These are phyloP conservation scores for Cataglyphis livida DNA, from an alignment of 2,888 invertebrate species.

Conservation along the genomic window DNA sequence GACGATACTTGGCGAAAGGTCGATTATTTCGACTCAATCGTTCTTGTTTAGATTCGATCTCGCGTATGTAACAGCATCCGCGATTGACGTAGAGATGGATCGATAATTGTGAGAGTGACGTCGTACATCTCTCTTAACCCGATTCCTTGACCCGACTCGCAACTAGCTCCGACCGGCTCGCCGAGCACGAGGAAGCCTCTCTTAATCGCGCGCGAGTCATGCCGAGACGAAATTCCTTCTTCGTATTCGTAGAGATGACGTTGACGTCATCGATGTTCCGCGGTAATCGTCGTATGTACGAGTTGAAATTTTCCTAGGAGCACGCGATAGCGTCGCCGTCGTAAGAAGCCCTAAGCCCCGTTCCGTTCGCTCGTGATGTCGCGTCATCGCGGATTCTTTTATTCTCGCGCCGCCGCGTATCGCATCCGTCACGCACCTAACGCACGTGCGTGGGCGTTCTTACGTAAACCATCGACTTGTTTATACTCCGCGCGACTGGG, in stretches of 20 bases:
- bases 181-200: conserved; percentile 27
- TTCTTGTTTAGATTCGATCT: background rate
- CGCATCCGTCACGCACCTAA: background rate
- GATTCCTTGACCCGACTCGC: conserved; percentile 52
- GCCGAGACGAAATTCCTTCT: conserved; percentile 55
- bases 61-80: background rate
- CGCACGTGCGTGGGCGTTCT: conserved; percentile 16
- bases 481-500: background rate
- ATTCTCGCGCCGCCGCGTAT: background rate
- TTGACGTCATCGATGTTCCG: conserved; percentile 58
- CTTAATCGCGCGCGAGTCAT: conserved; percentile 44
- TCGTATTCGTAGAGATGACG: conserved; percentile 20
- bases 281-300: conserved; percentile 27
- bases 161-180: background rate
- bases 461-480: conserved; percentile 40
- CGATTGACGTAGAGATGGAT: background rate
- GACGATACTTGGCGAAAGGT: background rate
- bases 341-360: conserved; percentile 21
- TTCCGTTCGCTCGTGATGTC: background rate
- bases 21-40: background rate
- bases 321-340: conserved; percentile 42
- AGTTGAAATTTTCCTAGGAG: conserved; percentile 50
- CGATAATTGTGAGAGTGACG: conserved; percentile 25
- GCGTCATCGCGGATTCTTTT: background rate
- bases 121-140: conserved; percentile 39